Percentiles rank a stretch among this genome's conserved stretches.
phyloP scores from a whole-genome alignment of 2,888 invertebrate species.

The Dione vanillae region DNA sequence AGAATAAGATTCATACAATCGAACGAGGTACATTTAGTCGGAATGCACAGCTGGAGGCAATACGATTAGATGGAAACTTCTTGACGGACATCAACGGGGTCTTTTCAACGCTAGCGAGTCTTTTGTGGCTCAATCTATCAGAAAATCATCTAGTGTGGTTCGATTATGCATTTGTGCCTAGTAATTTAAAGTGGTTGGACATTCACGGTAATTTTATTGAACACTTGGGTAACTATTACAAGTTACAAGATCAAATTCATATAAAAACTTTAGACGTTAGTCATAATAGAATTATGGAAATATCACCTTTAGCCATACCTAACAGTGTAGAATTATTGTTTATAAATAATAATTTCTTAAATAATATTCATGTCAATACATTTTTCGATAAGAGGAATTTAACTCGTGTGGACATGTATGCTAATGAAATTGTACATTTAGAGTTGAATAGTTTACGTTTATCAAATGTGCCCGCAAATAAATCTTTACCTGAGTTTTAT shows the following conservation, averaged over 20 bases:
- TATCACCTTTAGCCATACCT: constrained; percentile 93
- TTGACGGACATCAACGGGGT: constrained; percentile 95
- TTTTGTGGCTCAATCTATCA: constrained; percentile 94
- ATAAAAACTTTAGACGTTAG: constrained; percentile 95
- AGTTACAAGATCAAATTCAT: constrained; percentile 91
- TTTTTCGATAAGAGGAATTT: constrained; percentile 93
- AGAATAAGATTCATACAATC: constrained; percentile 94
- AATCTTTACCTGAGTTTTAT: constrained; percentile 93
- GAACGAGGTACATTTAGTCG: constrained; percentile 93
- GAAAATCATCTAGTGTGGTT: constrained; percentile 97
- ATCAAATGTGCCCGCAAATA: constrained; percentile 88
- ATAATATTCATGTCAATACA: constrained; percentile 91
- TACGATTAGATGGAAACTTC: constrained; percentile 94
- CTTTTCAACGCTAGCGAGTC: constrained; percentile 92
- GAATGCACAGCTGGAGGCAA: constrained; percentile 92
- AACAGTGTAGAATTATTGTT: constrained; percentile 94
- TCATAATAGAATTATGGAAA: constrained; percentile 93
- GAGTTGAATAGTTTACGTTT: constrained; percentile 92
- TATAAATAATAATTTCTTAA: constrained; percentile 94
- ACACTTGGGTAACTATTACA: constrained; percentile 94
- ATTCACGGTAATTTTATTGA: constrained; percentile 95
- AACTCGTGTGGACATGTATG: constrained; percentile 94
- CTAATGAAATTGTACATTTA: constrained; percentile 92
- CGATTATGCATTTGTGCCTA: constrained; percentile 96
- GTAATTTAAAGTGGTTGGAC: constrained; percentile 95